Base-by-base conservation (phyloP, 2,888 invertebrate genomes). In the Tipula helvola region DNA sequence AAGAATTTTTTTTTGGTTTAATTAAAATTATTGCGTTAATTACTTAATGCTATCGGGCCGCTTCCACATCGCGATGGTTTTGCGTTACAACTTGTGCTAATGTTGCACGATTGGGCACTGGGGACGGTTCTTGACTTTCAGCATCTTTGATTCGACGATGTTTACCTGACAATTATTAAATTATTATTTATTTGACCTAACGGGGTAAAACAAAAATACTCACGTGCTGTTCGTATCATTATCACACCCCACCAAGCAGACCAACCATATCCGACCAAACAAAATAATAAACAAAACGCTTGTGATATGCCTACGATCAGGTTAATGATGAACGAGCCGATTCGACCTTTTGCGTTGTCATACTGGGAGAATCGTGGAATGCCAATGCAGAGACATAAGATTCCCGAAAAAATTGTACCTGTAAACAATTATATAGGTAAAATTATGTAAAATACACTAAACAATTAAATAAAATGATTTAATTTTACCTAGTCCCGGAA, bases 241-340 rank as follows among this genome's bases (percentile, higher is more conserved):
- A 97, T 96, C 88, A 97, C 95, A 2, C 98, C 99, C 99, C 99
- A 99, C 95, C 98, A 98, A 88, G 99, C 95, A 87, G 98, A 97
- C 99, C 99, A 99, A 89, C 98, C 98, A 98, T 98, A 99, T 18
- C 99, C 97, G 71, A 97, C 98, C 86, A 98, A 94, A 90, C 98
- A 96, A 93, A 99, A 98, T 87, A 98, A 94, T 86, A 98, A 96
- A 36, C 98, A 98, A 92, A 98, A 97, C 89, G 97, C 93, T 92
- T 99, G 99, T 18, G 97, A 95, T 87, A 96, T 93, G 0, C 97
- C 98, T 87, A 98, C 97, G 88, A 97, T 92, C 47, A 96, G 92
- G 92, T 98, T 96, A 87, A 98, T 96, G 88, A 97, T 93, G 89
- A 98, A 94, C 2, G 97, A 94, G 36, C 96, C 96, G 89, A 97